Percentiles rank a stretch among this genome's conserved stretches.
Conservation (phyloP, 2,888 invertebrate genomes). For the Chorisops tibialis region DNA sequence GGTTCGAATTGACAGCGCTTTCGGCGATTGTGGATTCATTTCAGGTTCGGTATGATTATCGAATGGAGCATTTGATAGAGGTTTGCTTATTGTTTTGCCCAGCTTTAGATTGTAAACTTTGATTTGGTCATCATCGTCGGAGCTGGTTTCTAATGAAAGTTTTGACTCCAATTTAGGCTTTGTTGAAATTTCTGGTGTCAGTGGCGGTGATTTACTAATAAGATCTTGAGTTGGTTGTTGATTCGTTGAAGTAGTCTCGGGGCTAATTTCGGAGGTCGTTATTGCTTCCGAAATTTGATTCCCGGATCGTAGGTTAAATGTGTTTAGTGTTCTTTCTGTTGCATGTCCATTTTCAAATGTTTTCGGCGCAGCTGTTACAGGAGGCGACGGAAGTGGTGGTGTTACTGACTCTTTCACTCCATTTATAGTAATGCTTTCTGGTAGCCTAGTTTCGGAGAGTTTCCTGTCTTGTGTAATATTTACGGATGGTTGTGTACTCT, state of each 20-base stretch:
- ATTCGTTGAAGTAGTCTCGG: not conserved
- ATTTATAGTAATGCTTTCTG: too few relatives aligned
- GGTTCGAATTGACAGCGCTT: not conserved
- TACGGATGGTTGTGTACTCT: not conserved
- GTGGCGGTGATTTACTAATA: conserved; percentile 43
- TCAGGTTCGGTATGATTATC: not conserved
- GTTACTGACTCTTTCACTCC: not conserved
- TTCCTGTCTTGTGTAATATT: not conserved
- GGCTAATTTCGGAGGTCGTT: not conserved
- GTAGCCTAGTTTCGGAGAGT: too few relatives aligned
- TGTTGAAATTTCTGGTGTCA: conserved; percentile 39
- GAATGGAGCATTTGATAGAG: not conserved
- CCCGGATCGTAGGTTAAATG: not conserved
- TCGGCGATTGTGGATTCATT: not conserved
- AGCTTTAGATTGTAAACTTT: conserved; percentile 51
- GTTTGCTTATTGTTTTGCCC: conserved; percentile 43
- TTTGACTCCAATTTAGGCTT: conserved; percentile 34
- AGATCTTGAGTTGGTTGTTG: conserved; percentile 37
- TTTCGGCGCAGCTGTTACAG: not conserved
- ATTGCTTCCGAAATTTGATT: not conserved
- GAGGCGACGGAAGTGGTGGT: not conserved
- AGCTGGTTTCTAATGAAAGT: conserved; percentile 45
- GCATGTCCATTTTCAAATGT: not conserved
- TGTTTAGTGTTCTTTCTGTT: not conserved
- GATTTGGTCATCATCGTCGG: conserved; percentile 46